A percentile compares a stretch with the other conserved stretches of the same genome.
Conservation (phyloP, 2,797 vertebrate genomes). For the Monodelphis domestica region DNA sequence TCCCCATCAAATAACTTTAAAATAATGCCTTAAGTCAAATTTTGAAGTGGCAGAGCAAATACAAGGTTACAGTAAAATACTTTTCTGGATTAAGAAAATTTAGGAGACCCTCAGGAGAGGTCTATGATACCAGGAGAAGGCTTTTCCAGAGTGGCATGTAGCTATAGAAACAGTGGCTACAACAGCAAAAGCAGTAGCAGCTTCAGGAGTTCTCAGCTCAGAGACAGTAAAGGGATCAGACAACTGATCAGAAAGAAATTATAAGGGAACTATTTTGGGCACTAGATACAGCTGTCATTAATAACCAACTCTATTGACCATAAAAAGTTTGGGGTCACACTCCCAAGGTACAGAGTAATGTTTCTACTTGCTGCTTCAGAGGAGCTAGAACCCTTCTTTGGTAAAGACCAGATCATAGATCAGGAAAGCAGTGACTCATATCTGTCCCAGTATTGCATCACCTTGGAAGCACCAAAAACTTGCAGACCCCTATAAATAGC, state of each 20-base stretch:
- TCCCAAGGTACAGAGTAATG: not conserved
- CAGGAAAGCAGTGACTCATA: not conserved
- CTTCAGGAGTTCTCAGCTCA: not conserved
- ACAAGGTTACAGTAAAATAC: not conserved
- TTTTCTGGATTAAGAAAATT: not conserved
- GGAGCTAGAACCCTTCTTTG: not conserved
- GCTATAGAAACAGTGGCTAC: no score
- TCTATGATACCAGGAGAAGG: not conserved
- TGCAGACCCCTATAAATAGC: not conserved
- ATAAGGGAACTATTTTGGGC: not conserved
- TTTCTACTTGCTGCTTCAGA: not conserved
- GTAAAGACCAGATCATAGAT: not conserved
- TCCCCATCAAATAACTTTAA: not conserved
- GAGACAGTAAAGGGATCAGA: not conserved
- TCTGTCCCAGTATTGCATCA: not conserved
- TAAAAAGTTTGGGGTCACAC: not conserved
- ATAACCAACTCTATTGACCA: not conserved
- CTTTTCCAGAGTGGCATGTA: not conserved
- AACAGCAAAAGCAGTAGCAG: not conserved
- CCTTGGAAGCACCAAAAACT: not conserved
- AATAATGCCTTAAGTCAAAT: not conserved
- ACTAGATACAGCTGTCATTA: not conserved
- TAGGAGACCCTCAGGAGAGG: not conserved
- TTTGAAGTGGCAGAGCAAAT: not conserved
- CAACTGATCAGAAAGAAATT: not conserved